These are phyloP conservation scores for Spatula versicolor DNA, from an alignment of 2,797 vertebrate species.

Conservation along the genomic window DNA sequence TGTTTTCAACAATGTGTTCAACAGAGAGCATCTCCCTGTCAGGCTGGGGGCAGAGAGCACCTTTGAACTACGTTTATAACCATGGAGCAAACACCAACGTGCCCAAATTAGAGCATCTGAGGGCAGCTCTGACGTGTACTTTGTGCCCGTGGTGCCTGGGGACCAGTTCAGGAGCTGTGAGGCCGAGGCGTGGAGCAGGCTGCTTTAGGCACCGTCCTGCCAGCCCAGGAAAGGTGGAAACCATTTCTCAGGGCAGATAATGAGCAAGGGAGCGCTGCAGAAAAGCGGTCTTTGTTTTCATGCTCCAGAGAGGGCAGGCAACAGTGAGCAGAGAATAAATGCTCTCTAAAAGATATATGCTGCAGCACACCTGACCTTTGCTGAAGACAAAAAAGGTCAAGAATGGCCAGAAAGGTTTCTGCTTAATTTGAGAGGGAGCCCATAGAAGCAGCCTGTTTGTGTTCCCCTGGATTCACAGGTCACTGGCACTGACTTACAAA, in stretches of 20 bases:
- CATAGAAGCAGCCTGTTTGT: constrained; percentile 4
- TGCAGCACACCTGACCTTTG: constrained; percentile 47
- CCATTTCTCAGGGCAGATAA: neutral
- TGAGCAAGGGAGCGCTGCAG: neutral
- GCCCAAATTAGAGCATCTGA: neutral
- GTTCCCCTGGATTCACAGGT: constrained; percentile 25
- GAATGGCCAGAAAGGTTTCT: constrained; percentile 35
- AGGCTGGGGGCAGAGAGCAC: neutral
- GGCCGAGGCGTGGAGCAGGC: neutral
- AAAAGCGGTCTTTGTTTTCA: neutral
- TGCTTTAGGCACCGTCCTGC: neutral
- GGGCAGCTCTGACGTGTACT: neutral
- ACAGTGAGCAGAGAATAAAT: neutral
- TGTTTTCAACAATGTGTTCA: too few relatives aligned
- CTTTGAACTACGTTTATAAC: accelerated
- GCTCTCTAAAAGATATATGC: neutral
- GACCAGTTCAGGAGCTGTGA: neutral
- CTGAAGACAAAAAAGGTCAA: constrained; percentile 45
- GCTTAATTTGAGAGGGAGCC: constrained; percentile 47
- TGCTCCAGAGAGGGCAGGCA: neutral
- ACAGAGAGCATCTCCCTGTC: neutral
- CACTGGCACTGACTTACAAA: neutral
- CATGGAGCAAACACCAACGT: accelerated
- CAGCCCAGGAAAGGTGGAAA: neutral
- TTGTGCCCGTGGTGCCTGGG: neutral